Evolutionary conservation across 2,797 vertebrate species (phyloP), one percentile per base, ranked within the genome.

Genomic region (Sebastes steindachneri): DNA sequence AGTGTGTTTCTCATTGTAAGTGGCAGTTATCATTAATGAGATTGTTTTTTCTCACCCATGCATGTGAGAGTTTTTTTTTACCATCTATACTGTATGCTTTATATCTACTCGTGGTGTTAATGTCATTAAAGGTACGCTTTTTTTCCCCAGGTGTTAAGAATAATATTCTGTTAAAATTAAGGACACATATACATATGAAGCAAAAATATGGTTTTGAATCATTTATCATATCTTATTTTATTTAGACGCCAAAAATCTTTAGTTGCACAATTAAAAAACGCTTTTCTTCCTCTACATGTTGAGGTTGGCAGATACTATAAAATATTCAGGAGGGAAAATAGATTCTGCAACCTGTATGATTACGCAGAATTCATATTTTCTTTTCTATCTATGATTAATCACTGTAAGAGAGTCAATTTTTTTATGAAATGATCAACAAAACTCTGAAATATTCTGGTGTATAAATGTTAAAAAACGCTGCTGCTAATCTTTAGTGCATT

Each of bases 21-120:
- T 28, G 55, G 7, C 17, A 14, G 70, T 10, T 60, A 45, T 84
- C 68, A 77, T 73, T 74, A 48, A 83, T 76, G 72, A 57, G 26
- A 19, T 7, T 14, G 35, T 71, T 75, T 35, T 25, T 19, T 21
- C 29, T 69, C 29, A 25, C 9, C 19, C 41, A 26, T 73, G 12
- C 7, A 26, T 33, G 28, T 0, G 14, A 33, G 54, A 28, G 12
- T 62, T 67, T 48, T 37, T 67, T 68, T 67, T 15, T 4, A 48
- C 9, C 9, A 37, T 54, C 31, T 21, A 23, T 1, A 15, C 26
- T 33, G 28, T 19, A 57, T 31, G 9, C 14, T 65, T 35, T 28
- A 28, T 9, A 23, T 19, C 26, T 21, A 12, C 25, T 5, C 1
- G 0, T 68, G 28, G 1, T 41, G 33, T 63, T 26, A 31, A 23